A percentile compares a stretch with the other conserved stretches of the same genome.
Conservation (phyloP, 2,797 vertebrate genomes). For the Notamacropus eugenii region DNA sequence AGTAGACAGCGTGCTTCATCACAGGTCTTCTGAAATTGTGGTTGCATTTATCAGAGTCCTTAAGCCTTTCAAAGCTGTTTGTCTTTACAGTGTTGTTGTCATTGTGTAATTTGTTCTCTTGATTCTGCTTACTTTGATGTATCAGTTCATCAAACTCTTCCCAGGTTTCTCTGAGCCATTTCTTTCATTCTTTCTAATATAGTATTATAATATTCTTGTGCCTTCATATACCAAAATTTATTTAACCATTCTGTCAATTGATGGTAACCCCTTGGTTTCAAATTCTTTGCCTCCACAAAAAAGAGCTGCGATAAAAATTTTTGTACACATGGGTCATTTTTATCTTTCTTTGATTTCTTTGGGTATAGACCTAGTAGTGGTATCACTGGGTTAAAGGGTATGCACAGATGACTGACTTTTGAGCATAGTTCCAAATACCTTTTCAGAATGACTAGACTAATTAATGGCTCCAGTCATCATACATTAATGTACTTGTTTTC, state of each 20-base stretch:
- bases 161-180: background rate
- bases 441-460: background rate
- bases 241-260: background rate
- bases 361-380: background rate
- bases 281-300: background rate
- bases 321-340: background rate
- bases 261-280: background rate
- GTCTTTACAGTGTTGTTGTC: background rate
- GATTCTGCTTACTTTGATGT: background rate
- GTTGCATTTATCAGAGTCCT: background rate
- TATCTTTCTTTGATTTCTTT: background rate
- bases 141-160: background rate
- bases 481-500: background rate
- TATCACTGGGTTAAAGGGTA: background rate
- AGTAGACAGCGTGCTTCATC: background rate
- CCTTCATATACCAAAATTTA: background rate
- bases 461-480: background rate
- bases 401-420: background rate
- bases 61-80: background rate
- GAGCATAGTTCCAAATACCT: background rate
- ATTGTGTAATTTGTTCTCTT: background rate
- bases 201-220: background rate
- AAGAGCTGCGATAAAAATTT: background rate
- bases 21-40: background rate
- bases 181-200: background rate